Evolutionary conservation across 2,797 vertebrate genomes (phyloP).

Genomic region (Trematomus bernacchii): DNA sequence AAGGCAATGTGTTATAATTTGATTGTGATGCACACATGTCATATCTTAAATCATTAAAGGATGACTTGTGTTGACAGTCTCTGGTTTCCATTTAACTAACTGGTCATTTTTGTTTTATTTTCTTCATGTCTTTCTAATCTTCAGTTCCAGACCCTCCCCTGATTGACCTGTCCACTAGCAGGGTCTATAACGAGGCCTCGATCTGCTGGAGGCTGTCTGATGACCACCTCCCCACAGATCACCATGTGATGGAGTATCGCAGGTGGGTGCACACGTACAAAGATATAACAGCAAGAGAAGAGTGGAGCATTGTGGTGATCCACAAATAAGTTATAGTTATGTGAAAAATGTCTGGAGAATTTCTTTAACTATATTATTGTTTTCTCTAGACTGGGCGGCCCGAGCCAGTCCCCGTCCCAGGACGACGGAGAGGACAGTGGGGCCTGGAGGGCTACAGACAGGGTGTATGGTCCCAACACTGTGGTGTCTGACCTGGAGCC

Average conservation of each 20-base stretch:
- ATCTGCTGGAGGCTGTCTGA: constrained; percentile 92
- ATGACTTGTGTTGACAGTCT: neutral
- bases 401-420: constrained; percentile 73
- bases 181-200: constrained; percentile 91
- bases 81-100: neutral
- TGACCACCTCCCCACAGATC: constrained; percentile 89
- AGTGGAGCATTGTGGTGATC: neutral
- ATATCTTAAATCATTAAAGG: too few relatives aligned
- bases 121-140: constrained; percentile 3
- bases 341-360: accelerated
- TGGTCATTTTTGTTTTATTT: neutral
- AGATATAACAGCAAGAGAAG: neutral
- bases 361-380: accelerated
- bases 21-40: neutral
- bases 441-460: constrained; percentile 81
- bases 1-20: neutral
- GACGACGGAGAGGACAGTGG: constrained; percentile 84
- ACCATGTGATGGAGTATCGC: constrained; percentile 92
- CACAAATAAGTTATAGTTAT: neutral
- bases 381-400: constrained; percentile 59
- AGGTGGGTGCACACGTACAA: constrained; percentile 53
- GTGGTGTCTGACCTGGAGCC: constrained; percentile 88
- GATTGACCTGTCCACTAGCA: constrained; percentile 90
- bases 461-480: constrained; percentile 85
- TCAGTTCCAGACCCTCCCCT: constrained; percentile 92